These are phyloP conservation scores for Altica lythri DNA, from an alignment of 2,888 invertebrate genomes.

Conservation along the genomic window DNA sequence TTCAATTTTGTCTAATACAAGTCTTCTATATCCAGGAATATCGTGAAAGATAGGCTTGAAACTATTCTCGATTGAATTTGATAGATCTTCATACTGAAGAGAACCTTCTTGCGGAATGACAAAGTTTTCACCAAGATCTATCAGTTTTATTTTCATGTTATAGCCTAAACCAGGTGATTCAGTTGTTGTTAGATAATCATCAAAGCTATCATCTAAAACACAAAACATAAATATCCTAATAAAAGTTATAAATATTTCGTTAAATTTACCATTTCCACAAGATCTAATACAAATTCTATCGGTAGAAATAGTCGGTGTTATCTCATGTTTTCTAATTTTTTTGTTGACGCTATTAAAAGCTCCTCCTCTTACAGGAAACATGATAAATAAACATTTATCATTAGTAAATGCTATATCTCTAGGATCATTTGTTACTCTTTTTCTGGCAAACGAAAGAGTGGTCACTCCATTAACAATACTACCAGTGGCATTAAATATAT, in stretches of 20 bases:
- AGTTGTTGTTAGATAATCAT: slow-evolving; percentile 61
- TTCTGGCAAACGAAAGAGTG: slow-evolving; percentile 77
- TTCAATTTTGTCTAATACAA: slow-evolving; percentile 72
- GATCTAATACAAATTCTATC: slow-evolving; percentile 82
- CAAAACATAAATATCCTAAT: slow-evolving; percentile 1
- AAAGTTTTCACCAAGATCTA: slow-evolving; percentile 78
- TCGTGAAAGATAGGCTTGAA: slow-evolving; percentile 66
- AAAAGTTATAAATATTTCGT: neutral
- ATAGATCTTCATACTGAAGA: slow-evolving; percentile 73
- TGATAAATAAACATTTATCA: slow-evolving; percentile 80
- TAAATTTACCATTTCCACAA: slow-evolving; percentile 71
- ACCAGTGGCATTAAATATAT: slow-evolving; percentile 72
- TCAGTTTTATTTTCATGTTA: slow-evolving; percentile 73
- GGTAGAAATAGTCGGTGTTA: slow-evolving; percentile 72
- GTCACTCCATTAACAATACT: slow-evolving; percentile 75
- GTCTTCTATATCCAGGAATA: slow-evolving; percentile 73
- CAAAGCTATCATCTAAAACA: slow-evolving; percentile 60
- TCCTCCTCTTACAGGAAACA: slow-evolving; percentile 86
- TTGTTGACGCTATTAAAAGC: slow-evolving; percentile 82
- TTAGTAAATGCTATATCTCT: slow-evolving; percentile 82
- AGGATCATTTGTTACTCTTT: slow-evolving; percentile 73
- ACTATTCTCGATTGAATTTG: slow-evolving; percentile 67
- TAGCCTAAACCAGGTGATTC: slow-evolving; percentile 72
- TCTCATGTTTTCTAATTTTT: slow-evolving; percentile 80
- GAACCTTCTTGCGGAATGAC: slow-evolving; percentile 74